Percentiles rank a stretch among this genome's conserved stretches.
These are phyloP conservation scores for Drosophila peninsularis DNA, from an alignment of 2,888 invertebrate genomes.

Conservation along the genomic window DNA sequence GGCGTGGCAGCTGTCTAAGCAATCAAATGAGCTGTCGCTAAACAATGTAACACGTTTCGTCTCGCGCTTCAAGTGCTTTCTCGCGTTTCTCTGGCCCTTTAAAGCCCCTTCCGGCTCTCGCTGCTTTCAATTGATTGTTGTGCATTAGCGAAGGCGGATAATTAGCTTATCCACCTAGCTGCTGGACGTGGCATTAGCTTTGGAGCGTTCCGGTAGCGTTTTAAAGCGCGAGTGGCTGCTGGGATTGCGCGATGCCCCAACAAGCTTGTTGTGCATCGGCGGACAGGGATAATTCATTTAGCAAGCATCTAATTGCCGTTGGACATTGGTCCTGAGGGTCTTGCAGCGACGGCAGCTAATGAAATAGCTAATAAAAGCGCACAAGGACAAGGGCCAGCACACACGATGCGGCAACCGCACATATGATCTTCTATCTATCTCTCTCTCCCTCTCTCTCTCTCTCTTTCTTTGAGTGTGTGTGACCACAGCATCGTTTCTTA, in stretches of 20 bases:
- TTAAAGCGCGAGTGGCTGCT: slow-evolving; percentile 23
- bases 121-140: neutral
- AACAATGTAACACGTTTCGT: slow-evolving; percentile 35
- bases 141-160: neutral
- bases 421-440: slow-evolving; percentile 1
- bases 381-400: slow-evolving; percentile 44
- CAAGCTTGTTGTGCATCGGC: slow-evolving; percentile 19
- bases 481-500: slow-evolving; percentile 48
- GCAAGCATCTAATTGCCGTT: slow-evolving; percentile 63
- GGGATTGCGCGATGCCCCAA: neutral
- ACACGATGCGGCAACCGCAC: slow-evolving; percentile 11
- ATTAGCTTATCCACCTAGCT: slow-evolving; percentile 1
- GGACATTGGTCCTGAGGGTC: slow-evolving; percentile 35
- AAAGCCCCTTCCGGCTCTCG: slow-evolving; percentile 6
- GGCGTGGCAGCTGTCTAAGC: slow-evolving; percentile 36
- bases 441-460: neutral
- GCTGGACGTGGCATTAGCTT: neutral
- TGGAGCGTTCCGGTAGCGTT: slow-evolving; percentile 14
- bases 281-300: slow-evolving; percentile 66
- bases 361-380: slow-evolving; percentile 71
- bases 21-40: slow-evolving; percentile 45
- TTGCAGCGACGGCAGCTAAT: slow-evolving; percentile 63
- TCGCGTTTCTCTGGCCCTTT: slow-evolving; percentile 22
- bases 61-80: neutral
- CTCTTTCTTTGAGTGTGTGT: neutral